Percentiles rank a stretch among this genome's conserved stretches.
Evolutionary conservation across 2,797 vertebrate genomes (phyloP).

Genomic region (Urocyon cinereoargenteus): DNA sequence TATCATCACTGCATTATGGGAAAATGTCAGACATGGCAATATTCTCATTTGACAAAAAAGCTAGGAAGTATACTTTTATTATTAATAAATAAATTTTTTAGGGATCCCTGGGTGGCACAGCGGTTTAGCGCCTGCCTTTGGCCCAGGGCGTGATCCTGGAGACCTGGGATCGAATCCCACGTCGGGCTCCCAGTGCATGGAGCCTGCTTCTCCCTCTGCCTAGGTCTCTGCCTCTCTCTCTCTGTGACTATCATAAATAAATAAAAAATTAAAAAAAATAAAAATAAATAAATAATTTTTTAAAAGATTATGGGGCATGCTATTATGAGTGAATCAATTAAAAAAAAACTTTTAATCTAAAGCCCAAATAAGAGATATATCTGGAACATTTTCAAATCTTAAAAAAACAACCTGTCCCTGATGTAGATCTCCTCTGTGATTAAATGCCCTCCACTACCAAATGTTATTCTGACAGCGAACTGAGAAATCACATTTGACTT

Average conservation of each 20-base stretch:
- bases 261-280: too few relatives aligned
- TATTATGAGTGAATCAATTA: background rate
- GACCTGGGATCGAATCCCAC: too few relatives aligned
- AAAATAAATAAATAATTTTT: background rate
- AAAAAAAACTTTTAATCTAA: conserved; percentile 5
- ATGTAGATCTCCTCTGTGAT: background rate
- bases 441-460: background rate
- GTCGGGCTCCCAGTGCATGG: too few relatives aligned
- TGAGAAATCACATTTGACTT: background rate
- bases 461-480: background rate
- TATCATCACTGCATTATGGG: background rate
- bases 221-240: too few relatives aligned
- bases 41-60: background rate
- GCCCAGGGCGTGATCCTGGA: too few relatives aligned
- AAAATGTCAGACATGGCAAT: background rate
- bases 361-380: background rate
- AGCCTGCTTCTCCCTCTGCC: too few relatives aligned
- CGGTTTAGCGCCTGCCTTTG: too few relatives aligned
- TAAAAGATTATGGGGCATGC: background rate
- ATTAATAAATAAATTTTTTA: background rate
- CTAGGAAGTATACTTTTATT: background rate
- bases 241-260: too few relatives aligned
- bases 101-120: too few relatives aligned
- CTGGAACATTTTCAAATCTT: conserved; percentile 46
- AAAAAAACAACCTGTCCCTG: background rate